A percentile compares a stretch with the other conserved stretches of the same genome.
These are phyloP conservation scores for Macrophya annulata DNA, from an alignment of 2,888 invertebrate genomes.

Conservation along the genomic window DNA sequence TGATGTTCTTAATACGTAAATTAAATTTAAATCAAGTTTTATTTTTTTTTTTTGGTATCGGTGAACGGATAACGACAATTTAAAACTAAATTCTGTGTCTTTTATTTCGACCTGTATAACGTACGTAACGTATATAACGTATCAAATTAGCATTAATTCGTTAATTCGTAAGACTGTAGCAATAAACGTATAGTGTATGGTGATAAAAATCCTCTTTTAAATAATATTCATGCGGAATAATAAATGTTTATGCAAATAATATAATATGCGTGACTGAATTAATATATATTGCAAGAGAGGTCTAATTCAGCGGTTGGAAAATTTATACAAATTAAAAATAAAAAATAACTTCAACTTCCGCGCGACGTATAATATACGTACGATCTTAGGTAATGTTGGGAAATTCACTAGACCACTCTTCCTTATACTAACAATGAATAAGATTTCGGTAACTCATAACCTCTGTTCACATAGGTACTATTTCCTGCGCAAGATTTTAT, in stretches of 20 bases:
- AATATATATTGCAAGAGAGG: not conserved
- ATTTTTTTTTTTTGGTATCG: not conserved
- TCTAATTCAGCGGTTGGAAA: slow-evolving; percentile 22
- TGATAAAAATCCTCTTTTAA: not conserved
- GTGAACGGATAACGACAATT: not conserved
- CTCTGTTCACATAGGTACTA: not conserved
- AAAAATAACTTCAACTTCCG: not conserved
- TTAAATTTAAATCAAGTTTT: not conserved
- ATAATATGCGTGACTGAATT: not conserved
- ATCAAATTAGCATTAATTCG: not conserved
- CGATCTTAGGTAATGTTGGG: not conserved
- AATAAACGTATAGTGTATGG: not conserved
- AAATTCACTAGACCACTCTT: slow-evolving; percentile 25
- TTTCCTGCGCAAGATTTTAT: slow-evolving; percentile 33
- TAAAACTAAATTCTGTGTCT: not conserved
- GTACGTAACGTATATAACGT: not conserved
- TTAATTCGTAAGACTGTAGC: not conserved
- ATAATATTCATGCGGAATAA: not conserved
- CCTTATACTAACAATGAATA: slow-evolving; percentile 14
- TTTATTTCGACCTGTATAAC: not conserved
- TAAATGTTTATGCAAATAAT: not conserved
- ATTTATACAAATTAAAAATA: slow-evolving; percentile 11
- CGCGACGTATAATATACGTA: not conserved
- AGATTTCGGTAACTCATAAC: slow-evolving; percentile 19
- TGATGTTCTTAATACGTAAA: slow-evolving; percentile 7